Base-by-base conservation (phyloP, 2,113 vertebrate species). In the Microtus richardsoni region DNA sequence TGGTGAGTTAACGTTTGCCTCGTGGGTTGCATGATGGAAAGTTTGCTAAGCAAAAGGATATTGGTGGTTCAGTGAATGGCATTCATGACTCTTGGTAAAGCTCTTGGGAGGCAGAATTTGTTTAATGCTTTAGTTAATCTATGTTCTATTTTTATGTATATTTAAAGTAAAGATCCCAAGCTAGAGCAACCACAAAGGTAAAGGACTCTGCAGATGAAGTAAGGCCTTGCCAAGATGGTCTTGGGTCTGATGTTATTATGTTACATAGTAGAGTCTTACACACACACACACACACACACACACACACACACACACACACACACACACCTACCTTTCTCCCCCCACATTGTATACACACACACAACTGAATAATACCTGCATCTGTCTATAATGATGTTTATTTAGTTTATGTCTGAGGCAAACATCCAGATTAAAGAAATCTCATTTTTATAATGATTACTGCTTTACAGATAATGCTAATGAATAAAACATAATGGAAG, bases 1-100 rank as follows among this genome's bases (percentile, higher is more conserved):
- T 10, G 97, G 97, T 98, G 84, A 98, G 97, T 85, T 97, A 78
- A 52, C 49, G 82, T 80, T 73, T 89, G 75, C 52, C 83, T 47
- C 44, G 64, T 41, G 49, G 71, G 83, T 94, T 91, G 80, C 82
- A 87, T 89, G 93, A 58, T 54, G 36, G 91, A 52, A 73, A 88
- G 30, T 83, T 68, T 94, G n/a, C 88, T 39, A 74, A 96, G 17
- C 39, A 17, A n/a, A 82, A 66, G 1, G 28, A 74, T 30, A 83
- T 96, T 87, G 80, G 47, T 86, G 77, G 9, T 49, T 4, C 80
- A 54, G 26, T 47, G 66, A 96, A 62, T 88, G 39, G 91, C 62
- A 64, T 66, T 49, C 21, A 13, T 73, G 5, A 82, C 33, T 54
- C 22, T 58, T 75, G 47, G 41, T 83, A 54, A 87, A 70, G 52